Conservation (phyloP, 2,797 vertebrate species). For the Sarcoramphus papa region DNA sequence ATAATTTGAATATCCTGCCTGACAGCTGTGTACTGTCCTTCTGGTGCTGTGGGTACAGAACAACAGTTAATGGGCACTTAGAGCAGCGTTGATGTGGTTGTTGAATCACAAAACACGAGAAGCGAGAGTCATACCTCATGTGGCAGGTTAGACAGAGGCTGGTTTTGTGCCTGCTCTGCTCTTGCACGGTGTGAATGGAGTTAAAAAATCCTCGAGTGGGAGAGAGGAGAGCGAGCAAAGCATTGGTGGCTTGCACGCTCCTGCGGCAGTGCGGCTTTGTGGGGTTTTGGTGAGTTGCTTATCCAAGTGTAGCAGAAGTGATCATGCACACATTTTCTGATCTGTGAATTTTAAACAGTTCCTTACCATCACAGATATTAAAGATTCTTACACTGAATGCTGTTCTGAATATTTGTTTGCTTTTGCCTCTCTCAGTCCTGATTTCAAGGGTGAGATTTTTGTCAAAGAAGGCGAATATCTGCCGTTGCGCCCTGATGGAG, state of each 20-base stretch:
- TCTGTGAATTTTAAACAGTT: neutral
- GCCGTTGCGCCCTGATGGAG: neutral
- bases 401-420: neutral
- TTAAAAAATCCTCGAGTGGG: neutral
- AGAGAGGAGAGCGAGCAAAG: neutral
- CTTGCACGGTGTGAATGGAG: neutral
- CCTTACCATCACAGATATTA: neutral
- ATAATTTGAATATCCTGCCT: neutral
- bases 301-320: neutral
- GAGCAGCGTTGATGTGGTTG: neutral
- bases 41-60: neutral
- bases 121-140: fast-evolving
- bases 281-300: neutral
- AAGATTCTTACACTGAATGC: neutral
- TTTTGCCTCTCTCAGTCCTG: neutral
- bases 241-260: fast-evolving
- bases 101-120: neutral
- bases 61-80: neutral
- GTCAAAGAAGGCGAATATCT: neutral
- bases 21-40: neutral
- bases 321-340: neutral
- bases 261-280: neutral
- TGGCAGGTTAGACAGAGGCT: neutral
- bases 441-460: neutral
- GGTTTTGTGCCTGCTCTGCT: neutral